These are phyloP conservation scores for Nebria brevicollis DNA, from an alignment of 2,888 invertebrate species.

Conservation along the genomic window DNA sequence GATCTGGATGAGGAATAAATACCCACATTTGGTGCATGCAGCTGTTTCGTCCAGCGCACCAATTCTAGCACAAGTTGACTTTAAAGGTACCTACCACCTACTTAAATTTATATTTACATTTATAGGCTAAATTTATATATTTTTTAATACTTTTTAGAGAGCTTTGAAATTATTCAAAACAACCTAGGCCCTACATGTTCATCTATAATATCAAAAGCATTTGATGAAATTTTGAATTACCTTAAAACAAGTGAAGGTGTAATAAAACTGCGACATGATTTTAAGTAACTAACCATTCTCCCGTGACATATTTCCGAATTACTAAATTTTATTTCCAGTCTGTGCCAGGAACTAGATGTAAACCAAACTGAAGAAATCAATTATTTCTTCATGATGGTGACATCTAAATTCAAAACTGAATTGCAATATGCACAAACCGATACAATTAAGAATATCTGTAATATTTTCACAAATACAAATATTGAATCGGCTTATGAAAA, in stretches of 20 bases:
- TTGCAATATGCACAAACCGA: not conserved
- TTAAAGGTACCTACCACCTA: conserved; percentile 62
- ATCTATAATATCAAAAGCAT: not conserved
- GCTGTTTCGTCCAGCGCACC: conserved; percentile 72
- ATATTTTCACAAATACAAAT: not conserved
- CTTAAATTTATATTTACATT: not conserved
- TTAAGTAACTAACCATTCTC: not conserved
- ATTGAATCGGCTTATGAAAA: not conserved
- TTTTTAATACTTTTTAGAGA: conserved; percentile 5
- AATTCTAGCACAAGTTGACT: conserved; percentile 68
- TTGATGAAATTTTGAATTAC: not conserved
- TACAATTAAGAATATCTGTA: not conserved
- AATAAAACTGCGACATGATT: not conserved
- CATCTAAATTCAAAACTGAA: not conserved
- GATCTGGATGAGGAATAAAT: conserved; percentile 68
- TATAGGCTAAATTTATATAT: conserved; percentile 9
- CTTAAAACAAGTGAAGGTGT: not conserved
- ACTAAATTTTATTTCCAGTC: not conserved
- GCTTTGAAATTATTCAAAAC: conserved; percentile 13
- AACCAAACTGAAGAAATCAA: not conserved
- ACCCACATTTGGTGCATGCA: conserved; percentile 70
- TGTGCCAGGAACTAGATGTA: not conserved
- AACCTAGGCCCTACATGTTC: not conserved
- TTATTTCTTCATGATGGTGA: not conserved
- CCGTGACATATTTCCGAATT: not conserved